phyloP scores from a whole-genome alignment of 2,113 vertebrate species.

The Tringa solitaria region DNA sequence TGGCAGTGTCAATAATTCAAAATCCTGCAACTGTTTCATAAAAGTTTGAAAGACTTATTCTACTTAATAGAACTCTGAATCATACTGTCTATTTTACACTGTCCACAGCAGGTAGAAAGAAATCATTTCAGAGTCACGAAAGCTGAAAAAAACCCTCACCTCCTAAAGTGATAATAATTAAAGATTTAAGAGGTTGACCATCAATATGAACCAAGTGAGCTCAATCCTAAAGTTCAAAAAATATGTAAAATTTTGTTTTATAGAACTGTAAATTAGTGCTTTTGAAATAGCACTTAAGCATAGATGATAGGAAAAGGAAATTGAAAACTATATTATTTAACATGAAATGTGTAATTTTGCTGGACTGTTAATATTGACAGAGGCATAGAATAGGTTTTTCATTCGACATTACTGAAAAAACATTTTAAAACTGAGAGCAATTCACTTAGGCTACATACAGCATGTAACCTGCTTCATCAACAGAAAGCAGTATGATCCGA shows the following conservation, averaged over 20 bases:
- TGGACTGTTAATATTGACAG: not conserved
- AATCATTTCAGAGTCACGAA: not conserved
- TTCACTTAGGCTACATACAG: not conserved
- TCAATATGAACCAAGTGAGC: not conserved
- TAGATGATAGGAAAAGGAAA: not conserved
- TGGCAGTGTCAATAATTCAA: not conserved
- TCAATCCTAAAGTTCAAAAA: not conserved
- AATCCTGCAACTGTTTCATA: not conserved
- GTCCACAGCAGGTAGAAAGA: not conserved
- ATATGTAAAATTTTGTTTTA: not conserved
- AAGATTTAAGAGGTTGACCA: not conserved
- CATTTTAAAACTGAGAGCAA: not conserved
- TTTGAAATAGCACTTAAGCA: not conserved
- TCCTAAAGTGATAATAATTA: not conserved
- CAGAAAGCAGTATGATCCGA: not conserved
- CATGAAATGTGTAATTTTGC: not conserved
- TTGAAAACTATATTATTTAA: not conserved
- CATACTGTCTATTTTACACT: not conserved
- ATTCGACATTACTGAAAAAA: not conserved
- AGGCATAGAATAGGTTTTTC: not conserved
- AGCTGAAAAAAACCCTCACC: not conserved
- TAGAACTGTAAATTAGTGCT: not conserved
- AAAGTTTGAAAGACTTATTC: not conserved
- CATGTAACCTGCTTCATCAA: not conserved
- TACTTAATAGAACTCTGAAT: not conserved